Percentiles rank a stretch among this genome's conserved stretches.
Evolutionary conservation across 2,113 vertebrate species (phyloP).

Genomic region (Morone saxatilis): DNA sequence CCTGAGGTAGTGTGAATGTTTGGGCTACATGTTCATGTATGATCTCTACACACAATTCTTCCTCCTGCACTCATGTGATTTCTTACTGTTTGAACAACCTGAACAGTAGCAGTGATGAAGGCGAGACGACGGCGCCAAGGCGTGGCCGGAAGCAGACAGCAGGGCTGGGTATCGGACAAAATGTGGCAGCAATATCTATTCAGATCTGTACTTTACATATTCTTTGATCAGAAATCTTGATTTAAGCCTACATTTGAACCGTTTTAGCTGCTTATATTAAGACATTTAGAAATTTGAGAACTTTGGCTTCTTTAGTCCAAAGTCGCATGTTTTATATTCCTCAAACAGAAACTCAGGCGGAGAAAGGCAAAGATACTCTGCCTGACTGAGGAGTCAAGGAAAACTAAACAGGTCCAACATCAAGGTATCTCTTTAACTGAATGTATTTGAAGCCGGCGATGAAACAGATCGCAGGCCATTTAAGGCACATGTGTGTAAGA

Average conservation of each 20-base stretch:
- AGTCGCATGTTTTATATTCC: background rate
- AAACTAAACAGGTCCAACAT: slow-evolving; percentile 45
- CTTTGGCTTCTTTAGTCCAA: slow-evolving; percentile 7
- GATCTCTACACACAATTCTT: background rate
- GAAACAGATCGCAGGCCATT: slow-evolving; percentile 35
- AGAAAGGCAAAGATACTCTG: background rate
- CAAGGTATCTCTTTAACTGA: slow-evolving; percentile 68
- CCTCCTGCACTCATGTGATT: background rate
- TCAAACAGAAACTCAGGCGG: background rate
- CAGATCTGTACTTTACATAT: background rate
- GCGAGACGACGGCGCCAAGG: background rate
- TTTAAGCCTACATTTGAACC: background rate
- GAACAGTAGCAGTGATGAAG: slow-evolving; percentile 12
- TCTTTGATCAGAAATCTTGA: background rate
- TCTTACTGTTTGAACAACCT: background rate
- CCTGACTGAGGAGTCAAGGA: background rate
- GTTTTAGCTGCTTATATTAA: background rate
- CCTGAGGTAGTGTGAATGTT: slow-evolving; percentile 73
- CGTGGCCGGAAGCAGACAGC: background rate
- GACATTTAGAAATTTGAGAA: background rate
- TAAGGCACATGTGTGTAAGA: slow-evolving; percentile 77
- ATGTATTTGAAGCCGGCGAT: slow-evolving; percentile 43
- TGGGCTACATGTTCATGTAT: slow-evolving; percentile 46
- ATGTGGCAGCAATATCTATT: background rate
- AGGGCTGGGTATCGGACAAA: background rate